phyloP scores from a whole-genome alignment of 2,113 vertebrate genomes.

The Chamaea fasciata region DNA sequence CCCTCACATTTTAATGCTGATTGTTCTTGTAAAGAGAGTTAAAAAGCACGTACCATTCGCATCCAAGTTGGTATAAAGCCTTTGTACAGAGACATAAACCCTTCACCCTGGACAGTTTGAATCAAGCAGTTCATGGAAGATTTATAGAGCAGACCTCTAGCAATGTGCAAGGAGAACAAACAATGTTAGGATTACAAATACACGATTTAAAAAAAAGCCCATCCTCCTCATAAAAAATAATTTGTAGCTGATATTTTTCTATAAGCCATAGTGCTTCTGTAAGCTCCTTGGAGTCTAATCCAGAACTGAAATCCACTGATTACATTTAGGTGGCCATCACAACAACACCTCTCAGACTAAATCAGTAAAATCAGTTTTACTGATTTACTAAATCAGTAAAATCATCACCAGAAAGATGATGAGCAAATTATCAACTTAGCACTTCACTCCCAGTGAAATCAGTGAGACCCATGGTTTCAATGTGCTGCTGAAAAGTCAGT shows the following conservation, averaged over 20 bases:
- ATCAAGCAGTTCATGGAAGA: constrained; percentile 82
- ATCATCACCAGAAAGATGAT: neutral
- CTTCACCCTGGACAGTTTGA: constrained; percentile 77
- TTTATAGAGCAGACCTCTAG: constrained; percentile 82
- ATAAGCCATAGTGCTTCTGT: neutral
- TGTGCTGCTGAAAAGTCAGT: neutral
- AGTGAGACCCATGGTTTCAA: neutral
- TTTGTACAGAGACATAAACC: constrained; percentile 83
- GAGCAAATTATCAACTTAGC: neutral
- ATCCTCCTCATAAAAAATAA: neutral
- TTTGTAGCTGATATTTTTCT: neutral
- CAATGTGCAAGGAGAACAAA: neutral
- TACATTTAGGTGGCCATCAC: neutral
- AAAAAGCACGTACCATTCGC: constrained; percentile 76
- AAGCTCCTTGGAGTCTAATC: neutral
- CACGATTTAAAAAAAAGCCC: fast-evolving
- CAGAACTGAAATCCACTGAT: neutral
- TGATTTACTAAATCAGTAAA: neutral
- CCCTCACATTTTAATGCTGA: neutral
- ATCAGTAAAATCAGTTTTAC: neutral
- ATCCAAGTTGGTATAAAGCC: constrained; percentile 86
- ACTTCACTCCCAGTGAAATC: neutral
- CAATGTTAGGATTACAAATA: neutral
- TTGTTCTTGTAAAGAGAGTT: neutral
- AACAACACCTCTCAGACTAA: neutral